Evolutionary conservation across 2,797 vertebrate genomes (phyloP).

Genomic region (Loris lydekkerianus): DNA sequence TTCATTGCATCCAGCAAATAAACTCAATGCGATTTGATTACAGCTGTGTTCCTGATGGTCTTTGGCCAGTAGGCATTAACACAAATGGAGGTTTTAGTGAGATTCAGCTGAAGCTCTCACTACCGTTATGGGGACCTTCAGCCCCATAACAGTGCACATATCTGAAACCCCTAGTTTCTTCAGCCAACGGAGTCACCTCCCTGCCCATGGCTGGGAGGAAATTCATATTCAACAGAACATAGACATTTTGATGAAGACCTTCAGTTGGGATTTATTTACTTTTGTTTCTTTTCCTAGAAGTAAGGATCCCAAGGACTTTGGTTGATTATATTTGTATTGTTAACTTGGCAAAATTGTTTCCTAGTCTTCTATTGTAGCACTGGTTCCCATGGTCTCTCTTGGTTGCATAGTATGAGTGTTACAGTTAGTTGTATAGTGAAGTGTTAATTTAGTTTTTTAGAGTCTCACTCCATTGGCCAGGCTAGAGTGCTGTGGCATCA

Average conservation of each 20-base stretch:
- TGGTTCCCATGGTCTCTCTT: background rate
- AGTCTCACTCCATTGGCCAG: too few species aligned
- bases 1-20: background rate
- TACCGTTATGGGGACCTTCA: background rate
- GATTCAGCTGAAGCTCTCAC: background rate
- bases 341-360: background rate
- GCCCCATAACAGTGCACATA: background rate
- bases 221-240: background rate
- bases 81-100: background rate
- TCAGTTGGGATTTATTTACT: background rate
- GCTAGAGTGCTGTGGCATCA: too few species aligned
- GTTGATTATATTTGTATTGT: background rate
- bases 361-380: background rate
- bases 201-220: background rate
- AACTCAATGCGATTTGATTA: background rate
- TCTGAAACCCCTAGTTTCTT: background rate
- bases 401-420: background rate
- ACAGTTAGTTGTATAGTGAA: background rate
- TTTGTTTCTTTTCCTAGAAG: background rate
- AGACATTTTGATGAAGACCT: background rate
- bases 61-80: background rate
- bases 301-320: background rate
- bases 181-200: background rate
- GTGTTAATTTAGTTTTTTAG: too few species aligned
- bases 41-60: background rate